Conservation (phyloP, 2,888 invertebrate species). For the Agrotis puta region DNA sequence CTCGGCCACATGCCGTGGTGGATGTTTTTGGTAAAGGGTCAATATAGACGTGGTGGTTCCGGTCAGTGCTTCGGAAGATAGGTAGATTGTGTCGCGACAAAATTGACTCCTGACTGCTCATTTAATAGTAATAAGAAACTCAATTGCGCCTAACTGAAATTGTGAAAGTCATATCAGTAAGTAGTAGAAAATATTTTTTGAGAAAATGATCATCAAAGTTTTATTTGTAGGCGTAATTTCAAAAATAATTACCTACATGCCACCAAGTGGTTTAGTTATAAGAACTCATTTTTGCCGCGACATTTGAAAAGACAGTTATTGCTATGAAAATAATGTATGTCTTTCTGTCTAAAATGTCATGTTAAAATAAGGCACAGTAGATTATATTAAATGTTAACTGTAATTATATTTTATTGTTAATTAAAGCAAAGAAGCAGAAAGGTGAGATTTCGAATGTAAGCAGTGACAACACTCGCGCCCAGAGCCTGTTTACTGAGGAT, state of each 20-base stretch:
- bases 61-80: constrained; percentile 67
- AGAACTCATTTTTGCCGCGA: constrained; percentile 54
- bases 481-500: constrained; percentile 79
- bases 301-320: constrained; percentile 44
- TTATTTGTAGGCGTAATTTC: constrained; percentile 7
- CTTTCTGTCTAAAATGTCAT: constrained; percentile 35
- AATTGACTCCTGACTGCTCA: constrained; percentile 47
- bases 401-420: constrained; percentile 78
- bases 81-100: constrained; percentile 62
- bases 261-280: constrained; percentile 43
- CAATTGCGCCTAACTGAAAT: constrained; percentile 21
- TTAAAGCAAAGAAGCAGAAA: constrained; percentile 89
- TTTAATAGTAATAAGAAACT: constrained; percentile 20
- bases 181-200: constrained; percentile 15
- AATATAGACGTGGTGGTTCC: constrained; percentile 67
- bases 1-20: constrained; percentile 75
- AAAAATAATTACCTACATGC: constrained; percentile 13
- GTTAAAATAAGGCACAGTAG: constrained; percentile 56
- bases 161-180: constrained; percentile 33
- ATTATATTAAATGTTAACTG: constrained; percentile 53
- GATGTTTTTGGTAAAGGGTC: constrained; percentile 79
- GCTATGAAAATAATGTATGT: constrained; percentile 42
- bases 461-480: constrained; percentile 78
- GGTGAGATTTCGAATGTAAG: constrained; percentile 82
- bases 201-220: constrained; percentile 9